Base-by-base conservation (phyloP, 2,797 vertebrate species). In the Staurois parvus region DNA sequence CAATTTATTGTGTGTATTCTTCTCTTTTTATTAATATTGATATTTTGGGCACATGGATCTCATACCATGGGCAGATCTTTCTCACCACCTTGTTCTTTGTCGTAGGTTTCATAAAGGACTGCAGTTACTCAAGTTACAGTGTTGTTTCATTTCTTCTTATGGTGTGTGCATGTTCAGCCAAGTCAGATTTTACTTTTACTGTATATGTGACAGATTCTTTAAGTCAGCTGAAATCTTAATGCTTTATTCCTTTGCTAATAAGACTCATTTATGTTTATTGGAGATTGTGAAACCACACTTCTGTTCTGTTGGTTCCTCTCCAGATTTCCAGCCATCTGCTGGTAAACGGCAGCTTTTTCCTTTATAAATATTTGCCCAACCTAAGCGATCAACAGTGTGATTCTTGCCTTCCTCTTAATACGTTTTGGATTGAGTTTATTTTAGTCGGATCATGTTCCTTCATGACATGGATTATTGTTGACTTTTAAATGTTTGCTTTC, bases 401-500 rank as follows among this genome's bases (percentile, higher is more conserved):
- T 30, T 45, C 40, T 24, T 68, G 37, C 37, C 32, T 10, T 48
- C 8, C 6, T 79, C 21, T 69, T 40, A 17, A 59, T 59, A 29
- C 77, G 28, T 59, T 72, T 37, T 72, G 75, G 67, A 40, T 72
- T 84, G n/a, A 62, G 76, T 78, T 84, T 32, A 32, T 45, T 64
- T 72, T 77, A 73, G 59, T 66, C 24, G 9, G 48, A 11, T 72
- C 42, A 1, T 79, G 62, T 77, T 66, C 30, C 48, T 59, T 85
- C 72, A 69, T 81, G 78, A 59, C 26, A 42, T 62, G 12, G 48
- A 30, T 69, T 69, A 30, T 68, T 67, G 42, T 56, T 79, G 45
- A 66, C 70, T 52, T n/a, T 48, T 40, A 74, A 69, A 66, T 85
- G 72, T 85, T 85, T 80, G 70, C 30, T 80, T 48, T 64, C 37